Base-by-base conservation (phyloP, 2,797 vertebrate genomes). In the Erpetoichthys calabaricus region DNA sequence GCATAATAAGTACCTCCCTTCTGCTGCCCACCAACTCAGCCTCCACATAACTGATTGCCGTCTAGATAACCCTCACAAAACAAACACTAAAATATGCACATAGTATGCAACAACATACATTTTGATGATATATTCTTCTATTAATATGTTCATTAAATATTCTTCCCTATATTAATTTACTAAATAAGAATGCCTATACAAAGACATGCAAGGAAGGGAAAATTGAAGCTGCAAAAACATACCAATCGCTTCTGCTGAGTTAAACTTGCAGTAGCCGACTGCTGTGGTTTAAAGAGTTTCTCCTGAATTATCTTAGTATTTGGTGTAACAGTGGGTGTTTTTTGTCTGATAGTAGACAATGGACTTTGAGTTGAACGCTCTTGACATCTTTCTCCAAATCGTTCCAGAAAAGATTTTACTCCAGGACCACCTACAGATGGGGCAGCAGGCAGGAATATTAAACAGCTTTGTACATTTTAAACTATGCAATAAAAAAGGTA, bases 351-450 rank as follows among this genome's bases (percentile, higher is more conserved):
- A 10, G 56, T 56, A 2, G 70, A 65, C 42, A 77, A 73, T 43
- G 88, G 85, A 62, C 75, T 80, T 42, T 53, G 81, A 56, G 63
- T 67, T 6, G 59, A 75, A 5, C 69, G 83, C 54, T 96, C 87
- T 60, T 91, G 89, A 67, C 86, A 92, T 65, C 70, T 74, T 64
- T 97, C 92, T 56, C 86, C 91, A 78, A 98, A 97, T 54, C 86
- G 89, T 68, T 94, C 91, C 78, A 93, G 74, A 67, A 97, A 96
- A 63, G 90, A 86, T 64, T 95, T 97, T 7, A 93, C 86, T 66
- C 78, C 91, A 65, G 62, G 50, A 58, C 70, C 75, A 68, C 80
- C 81, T 82, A 61, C 1, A 54, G 5, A 5, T 73, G 68, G 2
- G 25, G 25, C 2, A 25, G 25, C 25, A 25, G 25, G 25, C 25